Conservation (phyloP, 1,140 invertebrate genomes). For the Dufourea novaeangliae region DNA sequence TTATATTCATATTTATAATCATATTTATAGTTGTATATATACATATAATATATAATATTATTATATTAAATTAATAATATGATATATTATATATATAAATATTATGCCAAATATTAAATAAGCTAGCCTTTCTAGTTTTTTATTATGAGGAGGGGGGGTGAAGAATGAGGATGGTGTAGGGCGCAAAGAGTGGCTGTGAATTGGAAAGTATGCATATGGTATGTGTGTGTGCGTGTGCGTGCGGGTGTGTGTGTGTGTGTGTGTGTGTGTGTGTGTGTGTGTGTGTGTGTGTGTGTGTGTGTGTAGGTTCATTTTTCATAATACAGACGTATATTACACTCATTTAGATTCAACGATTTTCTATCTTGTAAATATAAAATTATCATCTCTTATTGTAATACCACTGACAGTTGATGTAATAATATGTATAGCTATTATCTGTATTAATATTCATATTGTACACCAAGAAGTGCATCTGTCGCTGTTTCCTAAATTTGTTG, state of each 20-base stretch:
- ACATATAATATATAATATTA: slow-evolving; percentile 68
- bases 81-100: slow-evolving; percentile 74
- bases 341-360: slow-evolving; percentile 74
- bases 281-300: too few relatives aligned
- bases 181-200: slow-evolving; percentile 45
- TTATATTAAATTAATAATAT: slow-evolving; percentile 67
- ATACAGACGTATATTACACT: slow-evolving; percentile 78
- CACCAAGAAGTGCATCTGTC: slow-evolving; percentile 63
- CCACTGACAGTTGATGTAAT: slow-evolving; percentile 75
- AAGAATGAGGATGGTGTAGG: slow-evolving; percentile 62
- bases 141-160: slow-evolving; percentile 60
- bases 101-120: slow-evolving; percentile 81
- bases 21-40: slow-evolving; percentile 70
- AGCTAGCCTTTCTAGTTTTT: slow-evolving; percentile 79
- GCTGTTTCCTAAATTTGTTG: slow-evolving; percentile 44
- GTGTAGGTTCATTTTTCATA: slow-evolving; percentile 57
- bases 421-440: slow-evolving; percentile 69
- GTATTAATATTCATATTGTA: slow-evolving; percentile 63
- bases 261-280: too few relatives aligned
- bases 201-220: slow-evolving; percentile 20
- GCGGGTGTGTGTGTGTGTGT: too few relatives aligned
- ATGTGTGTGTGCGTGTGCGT: too few relatives aligned
- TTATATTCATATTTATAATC: slow-evolving; percentile 63
- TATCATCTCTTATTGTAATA: slow-evolving; percentile 81
- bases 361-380: slow-evolving; percentile 80